Evolutionary conservation across 2,797 vertebrate genomes (phyloP), one percentile per base, ranked within the genome.

Genomic region (Girardinus metallicus): DNA sequence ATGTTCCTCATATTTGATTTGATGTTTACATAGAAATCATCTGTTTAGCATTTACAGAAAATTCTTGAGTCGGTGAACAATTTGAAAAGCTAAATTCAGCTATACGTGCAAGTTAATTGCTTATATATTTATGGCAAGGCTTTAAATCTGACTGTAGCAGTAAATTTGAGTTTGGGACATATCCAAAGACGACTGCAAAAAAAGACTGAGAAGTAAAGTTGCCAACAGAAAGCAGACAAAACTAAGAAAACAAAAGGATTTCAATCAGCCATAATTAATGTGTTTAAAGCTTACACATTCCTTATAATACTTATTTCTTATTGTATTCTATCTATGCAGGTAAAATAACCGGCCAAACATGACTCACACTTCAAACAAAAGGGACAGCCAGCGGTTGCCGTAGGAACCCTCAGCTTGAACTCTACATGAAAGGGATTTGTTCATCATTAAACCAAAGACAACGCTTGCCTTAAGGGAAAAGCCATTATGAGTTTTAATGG

Each of bases 361-460:
- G 87, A 88, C 80, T 89, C 85, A 74, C 78, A 82, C 57, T 72
- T 82, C 2, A 66, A 51, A 83, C 77, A 82, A 88, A 77, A 79
- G 36, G 73, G n/a, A 51, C 60, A 51, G 75, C 41, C 16, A 26
- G n/a, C 3, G 31, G 89, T 89, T 91, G 86, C 87, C 81, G 3
- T 85, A 79, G 86, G 75, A 92, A 90, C 87, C 72, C 39, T 46
- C 83, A 85, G 77, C 71, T 75, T 57, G 66, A 70, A n/a, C 74
- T 80, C 62, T 18, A 31, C 79, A 75, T 80, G 55, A 86, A 86
- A 87, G 51, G n/a, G 41, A 73, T 87, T 84, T 74, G 73, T 83
- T 57, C 74, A 8, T 64, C 74, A 8, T 39, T 29, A 16, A 75
- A 81, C 18, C 73, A 71, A 73, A 83, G 62, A 83, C 72, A 76